phyloP scores from a whole-genome alignment of 2,888 invertebrate species.

The Gymnoscelis rufifasciata region DNA sequence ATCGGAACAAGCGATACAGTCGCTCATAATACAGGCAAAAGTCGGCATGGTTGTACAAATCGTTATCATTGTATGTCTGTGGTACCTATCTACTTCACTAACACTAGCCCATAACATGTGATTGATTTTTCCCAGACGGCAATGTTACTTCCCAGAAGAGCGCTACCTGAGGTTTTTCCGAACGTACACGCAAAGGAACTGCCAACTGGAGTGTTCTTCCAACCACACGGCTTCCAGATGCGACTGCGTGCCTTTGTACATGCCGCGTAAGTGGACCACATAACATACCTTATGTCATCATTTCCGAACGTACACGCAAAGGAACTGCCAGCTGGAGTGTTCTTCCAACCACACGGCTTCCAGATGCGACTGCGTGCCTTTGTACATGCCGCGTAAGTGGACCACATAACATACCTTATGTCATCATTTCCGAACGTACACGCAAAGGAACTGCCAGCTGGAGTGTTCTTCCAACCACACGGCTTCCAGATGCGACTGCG shows the following conservation, averaged over 20 bases:
- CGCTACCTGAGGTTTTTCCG: constrained; percentile 78
- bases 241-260: constrained; percentile 81
- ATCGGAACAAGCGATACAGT: no score
- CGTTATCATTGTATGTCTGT: no score
- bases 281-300: no score
- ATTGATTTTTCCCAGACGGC: constrained; percentile 58
- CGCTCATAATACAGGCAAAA: no score
- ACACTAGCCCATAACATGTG: no score
- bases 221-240: constrained; percentile 78
- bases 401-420: no score
- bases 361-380: constrained; percentile 80
- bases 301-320: constrained; percentile 81
- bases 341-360: constrained; percentile 78
- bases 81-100: no score
- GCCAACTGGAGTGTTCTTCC: constrained; percentile 81
- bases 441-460: constrained; percentile 82
- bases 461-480: constrained; percentile 83
- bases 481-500: constrained; percentile 75
- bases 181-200: constrained; percentile 82
- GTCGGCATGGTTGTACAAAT: no score
- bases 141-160: constrained; percentile 81
- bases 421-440: constrained; percentile 81
- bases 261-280: constrained; percentile 76
- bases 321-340: constrained; percentile 83
- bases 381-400: constrained; percentile 79